Base-by-base conservation (phyloP, 2,797 vertebrate genomes). In the Leptatherina wallacei region DNA sequence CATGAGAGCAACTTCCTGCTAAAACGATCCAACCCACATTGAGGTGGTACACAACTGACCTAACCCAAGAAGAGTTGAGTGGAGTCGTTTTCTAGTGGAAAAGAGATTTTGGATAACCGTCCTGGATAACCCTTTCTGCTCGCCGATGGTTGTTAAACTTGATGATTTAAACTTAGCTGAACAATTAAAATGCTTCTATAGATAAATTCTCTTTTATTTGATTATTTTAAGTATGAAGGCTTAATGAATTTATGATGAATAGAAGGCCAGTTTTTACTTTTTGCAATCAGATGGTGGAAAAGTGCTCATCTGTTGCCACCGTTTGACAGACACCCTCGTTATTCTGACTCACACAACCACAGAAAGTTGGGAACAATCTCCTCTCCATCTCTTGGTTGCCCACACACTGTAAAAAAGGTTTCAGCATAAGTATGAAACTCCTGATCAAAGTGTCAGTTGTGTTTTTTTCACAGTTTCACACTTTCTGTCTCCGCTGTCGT, bases 331-430 rank as follows among this genome's bases (percentile, higher is more conserved):
- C 33, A 58, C 18, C 24, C 40, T 13, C 30, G 64, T 6, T 42
- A 8, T n/a, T 69, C 27, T n/a, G n/a, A 71, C 60, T 75, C 52
- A 22, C 13, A 44, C 22, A 22, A 52, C 18, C 24, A 44, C 61
- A 67, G 36, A 36, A 73, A 64, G 51, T 38, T 74, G 67, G 67
- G 77, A 52, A 55, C 61, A 3, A 27, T 44, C 61, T 61, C n/a
- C 3, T 62, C 66, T 61, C 30, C 47, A 18, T 62, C 56, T 78
- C 61, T 2, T 3, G 22, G 58, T 32, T 47, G 40, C 54, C 55
- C 14, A 72, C 61, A 67, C 29, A 6, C 35, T 1, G 14, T 9
- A 59, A 18, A 20, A 42, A 61, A 67, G 22, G 61, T 65, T 75
- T 71, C 18, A 14, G 69, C 38, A 54, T 33, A 74, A 64, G 51